Evolutionary conservation across 2,113 vertebrate genomes (phyloP).

Genomic region (Callipepla californica): DNA sequence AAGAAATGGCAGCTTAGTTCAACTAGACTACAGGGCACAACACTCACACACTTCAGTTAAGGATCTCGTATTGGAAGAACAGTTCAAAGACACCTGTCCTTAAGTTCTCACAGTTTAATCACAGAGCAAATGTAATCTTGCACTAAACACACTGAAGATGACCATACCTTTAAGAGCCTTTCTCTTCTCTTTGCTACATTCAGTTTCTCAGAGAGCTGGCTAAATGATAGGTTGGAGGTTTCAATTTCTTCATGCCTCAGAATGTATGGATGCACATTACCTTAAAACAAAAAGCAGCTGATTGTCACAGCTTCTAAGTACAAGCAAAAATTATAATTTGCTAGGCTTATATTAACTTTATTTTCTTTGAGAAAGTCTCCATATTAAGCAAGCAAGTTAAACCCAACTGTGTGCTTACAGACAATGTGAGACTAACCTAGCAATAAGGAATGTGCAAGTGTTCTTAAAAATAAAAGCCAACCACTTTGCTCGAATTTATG

Average conservation of each 20-base stretch:
- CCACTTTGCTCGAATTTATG: constrained; percentile 53
- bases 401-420: neutral
- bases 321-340: neutral
- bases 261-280: constrained; percentile 52
- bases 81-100: neutral
- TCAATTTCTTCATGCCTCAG: constrained; percentile 75
- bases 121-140: neutral
- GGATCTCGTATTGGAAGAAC: neutral
- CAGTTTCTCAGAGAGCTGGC: constrained; percentile 77
- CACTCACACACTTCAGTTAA: neutral
- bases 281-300: constrained; percentile 71
- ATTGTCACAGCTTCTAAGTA: constrained; percentile 3
- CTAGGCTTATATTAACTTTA: neutral
- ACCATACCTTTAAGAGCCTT: constrained; percentile 79
- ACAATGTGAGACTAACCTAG: neutral
- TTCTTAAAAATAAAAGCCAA: constrained; percentile 52
- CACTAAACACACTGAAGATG: neutral
- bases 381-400: constrained; percentile 5
- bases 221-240: constrained; percentile 65
- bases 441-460: neutral
- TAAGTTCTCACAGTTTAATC: constrained; percentile 13
- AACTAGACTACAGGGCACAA: neutral
- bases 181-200: constrained; percentile 74
- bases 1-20: constrained; percentile 10
- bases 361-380: neutral